Conservation (phyloP, 2,888 invertebrate genomes). For the Drosophila kambysellisi region DNA sequence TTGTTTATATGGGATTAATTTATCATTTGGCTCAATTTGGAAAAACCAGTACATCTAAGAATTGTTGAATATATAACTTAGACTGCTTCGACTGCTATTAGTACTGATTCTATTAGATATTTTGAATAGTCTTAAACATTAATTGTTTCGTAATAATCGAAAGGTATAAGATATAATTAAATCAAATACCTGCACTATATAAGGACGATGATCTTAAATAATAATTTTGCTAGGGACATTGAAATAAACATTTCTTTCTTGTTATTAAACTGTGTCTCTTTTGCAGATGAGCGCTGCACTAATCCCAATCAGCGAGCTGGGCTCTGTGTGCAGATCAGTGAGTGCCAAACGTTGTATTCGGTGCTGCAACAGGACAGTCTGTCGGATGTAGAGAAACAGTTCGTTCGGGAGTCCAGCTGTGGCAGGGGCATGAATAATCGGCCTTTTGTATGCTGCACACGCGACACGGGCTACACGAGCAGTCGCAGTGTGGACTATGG, state of each 20-base stretch:
- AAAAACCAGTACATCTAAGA: background rate
- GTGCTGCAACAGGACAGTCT: conserved; percentile 67
- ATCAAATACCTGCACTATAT: background rate
- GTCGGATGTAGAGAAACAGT: conserved; percentile 66
- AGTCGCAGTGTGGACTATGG: conserved; percentile 43
- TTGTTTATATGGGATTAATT: background rate
- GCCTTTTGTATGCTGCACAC: conserved; percentile 82
- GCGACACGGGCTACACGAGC: conserved; percentile 77
- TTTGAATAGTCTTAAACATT: background rate
- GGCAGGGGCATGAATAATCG: conserved; percentile 65
- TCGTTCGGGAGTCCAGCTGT: conserved; percentile 79
- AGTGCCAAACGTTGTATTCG: conserved; percentile 78
- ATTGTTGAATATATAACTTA: too few species aligned
- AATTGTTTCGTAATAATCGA: background rate
- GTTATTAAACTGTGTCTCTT: background rate
- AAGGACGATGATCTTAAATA: background rate
- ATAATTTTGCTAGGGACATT: background rate
- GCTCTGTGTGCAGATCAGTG: conserved; percentile 78
- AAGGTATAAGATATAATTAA: background rate
- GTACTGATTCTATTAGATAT: background rate
- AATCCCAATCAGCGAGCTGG: conserved; percentile 83
- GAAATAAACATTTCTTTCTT: background rate
- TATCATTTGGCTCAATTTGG: background rate
- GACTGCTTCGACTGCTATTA: too few species aligned
- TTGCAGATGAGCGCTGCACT: conserved; percentile 86